phyloP scores from a whole-genome alignment of 2,113 vertebrate species.

The Chamaea fasciata region DNA sequence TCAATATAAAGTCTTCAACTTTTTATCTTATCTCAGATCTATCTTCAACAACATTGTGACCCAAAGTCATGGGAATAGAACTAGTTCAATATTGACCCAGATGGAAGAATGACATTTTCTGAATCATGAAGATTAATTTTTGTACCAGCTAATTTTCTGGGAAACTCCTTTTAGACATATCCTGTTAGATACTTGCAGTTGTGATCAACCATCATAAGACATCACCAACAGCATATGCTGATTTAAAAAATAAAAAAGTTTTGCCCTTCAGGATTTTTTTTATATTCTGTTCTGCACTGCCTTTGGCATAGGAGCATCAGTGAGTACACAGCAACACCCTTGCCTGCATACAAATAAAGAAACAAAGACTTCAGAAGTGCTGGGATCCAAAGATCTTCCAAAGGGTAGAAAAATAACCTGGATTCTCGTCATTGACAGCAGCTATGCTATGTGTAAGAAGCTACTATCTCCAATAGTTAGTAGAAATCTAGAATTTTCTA shows the following conservation, averaged over 20 bases:
- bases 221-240: not conserved
- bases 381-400: not conserved
- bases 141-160: not conserved
- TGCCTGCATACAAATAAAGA: not conserved
- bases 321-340: not conserved
- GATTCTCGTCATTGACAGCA: not conserved
- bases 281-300: not conserved
- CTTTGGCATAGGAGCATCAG: not conserved
- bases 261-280: not conserved
- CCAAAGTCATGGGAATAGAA: not conserved
- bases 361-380: not conserved
- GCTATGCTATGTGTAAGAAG: not conserved
- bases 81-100: not conserved
- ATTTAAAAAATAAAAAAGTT: not conserved
- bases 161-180: not conserved
- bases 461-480: not conserved
- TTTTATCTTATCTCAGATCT: conserved; percentile 36
- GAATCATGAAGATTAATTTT: not conserved
- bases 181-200: not conserved
- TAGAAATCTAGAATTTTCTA: not conserved
- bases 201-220: not conserved
- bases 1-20: conserved; percentile 19
- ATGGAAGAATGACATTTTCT: not conserved
- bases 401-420: not conserved
- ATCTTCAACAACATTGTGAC: not conserved